Conservation (phyloP, 2,888 invertebrate species). For the Griposia aprilina region DNA sequence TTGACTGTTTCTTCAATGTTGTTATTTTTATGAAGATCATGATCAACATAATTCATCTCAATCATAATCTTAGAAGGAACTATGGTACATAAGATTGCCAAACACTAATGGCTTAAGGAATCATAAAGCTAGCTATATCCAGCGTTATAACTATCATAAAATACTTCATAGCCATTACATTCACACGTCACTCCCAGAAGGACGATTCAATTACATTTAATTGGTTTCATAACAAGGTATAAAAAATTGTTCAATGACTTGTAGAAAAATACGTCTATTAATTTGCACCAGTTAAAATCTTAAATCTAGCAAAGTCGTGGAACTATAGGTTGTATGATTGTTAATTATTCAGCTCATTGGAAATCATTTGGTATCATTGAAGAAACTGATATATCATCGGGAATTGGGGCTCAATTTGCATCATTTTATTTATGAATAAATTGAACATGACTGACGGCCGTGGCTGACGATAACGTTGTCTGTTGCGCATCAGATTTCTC, state of each 20-base stretch:
- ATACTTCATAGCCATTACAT: slow-evolving; percentile 49
- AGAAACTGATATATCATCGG: slow-evolving; percentile 31
- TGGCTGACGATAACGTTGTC: slow-evolving; percentile 9
- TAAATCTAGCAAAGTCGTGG: slow-evolving; percentile 49
- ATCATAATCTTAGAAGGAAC: slow-evolving; percentile 1
- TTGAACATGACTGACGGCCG: slow-evolving; percentile 37
- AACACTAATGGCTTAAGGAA: slow-evolving; percentile 18
- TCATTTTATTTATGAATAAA: slow-evolving; percentile 47
- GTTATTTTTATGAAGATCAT: not conserved
- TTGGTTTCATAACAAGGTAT: slow-evolving; percentile 51
- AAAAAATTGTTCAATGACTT: slow-evolving; percentile 52
- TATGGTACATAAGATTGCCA: slow-evolving; percentile 27
- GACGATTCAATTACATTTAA: slow-evolving; percentile 61
- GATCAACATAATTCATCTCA: not conserved
- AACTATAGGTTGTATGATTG: slow-evolving; percentile 25
- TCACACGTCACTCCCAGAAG: slow-evolving; percentile 61
- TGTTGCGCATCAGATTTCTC: slow-evolving; percentile 33
- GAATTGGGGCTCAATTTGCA: slow-evolving; percentile 44
- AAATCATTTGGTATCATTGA: slow-evolving; percentile 35
- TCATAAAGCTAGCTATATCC: slow-evolving; percentile 50
- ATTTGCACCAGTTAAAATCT: slow-evolving; percentile 46
- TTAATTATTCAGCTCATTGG: slow-evolving; percentile 37
- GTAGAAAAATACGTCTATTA: slow-evolving; percentile 48
- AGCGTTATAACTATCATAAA: slow-evolving; percentile 43
- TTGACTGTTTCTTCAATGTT: not conserved